phyloP scores from a whole-genome alignment of 2,888 invertebrate genomes.

The Silvanus unidentatus region DNA sequence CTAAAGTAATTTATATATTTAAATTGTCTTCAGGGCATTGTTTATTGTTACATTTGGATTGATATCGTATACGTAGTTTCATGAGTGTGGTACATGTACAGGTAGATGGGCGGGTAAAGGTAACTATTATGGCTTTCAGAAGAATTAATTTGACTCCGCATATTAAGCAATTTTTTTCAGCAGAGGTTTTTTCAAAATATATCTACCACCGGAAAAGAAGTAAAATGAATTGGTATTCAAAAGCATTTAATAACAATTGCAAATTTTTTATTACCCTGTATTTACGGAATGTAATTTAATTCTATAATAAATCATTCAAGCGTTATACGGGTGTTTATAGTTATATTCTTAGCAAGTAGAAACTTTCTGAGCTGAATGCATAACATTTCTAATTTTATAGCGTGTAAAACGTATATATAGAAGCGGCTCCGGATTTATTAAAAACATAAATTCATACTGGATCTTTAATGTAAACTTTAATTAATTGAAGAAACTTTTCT shows the following conservation, averaged over 20 bases:
- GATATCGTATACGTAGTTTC: too few relatives aligned
- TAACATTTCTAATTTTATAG: slow-evolving; percentile 19
- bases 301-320: too few relatives aligned
- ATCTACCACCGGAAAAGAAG: too few relatives aligned
- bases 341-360: slow-evolving; percentile 11
- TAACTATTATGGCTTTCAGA: too few relatives aligned
- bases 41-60: too few relatives aligned
- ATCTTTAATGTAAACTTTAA: slow-evolving; percentile 25
- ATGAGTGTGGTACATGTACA: slow-evolving; percentile 11
- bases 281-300: too few relatives aligned
- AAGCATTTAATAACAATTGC: neutral
- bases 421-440: slow-evolving; percentile 18
- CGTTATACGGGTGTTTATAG: slow-evolving; percentile 3
- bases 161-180: too few relatives aligned
- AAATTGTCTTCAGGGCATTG: slow-evolving; percentile 6
- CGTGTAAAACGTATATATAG: slow-evolving; percentile 12
- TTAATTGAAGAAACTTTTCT: slow-evolving; percentile 20
- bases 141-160: too few relatives aligned
- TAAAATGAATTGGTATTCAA: slow-evolving; percentile 15
- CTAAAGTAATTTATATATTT: slow-evolving; percentile 4
- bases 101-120: too few relatives aligned
- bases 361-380: slow-evolving; percentile 11
- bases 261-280: too few relatives aligned
- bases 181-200: too few relatives aligned
- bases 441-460: slow-evolving; percentile 20